Base-by-base conservation (phyloP, 2,888 invertebrate species). In the Agrochola macilenta region DNA sequence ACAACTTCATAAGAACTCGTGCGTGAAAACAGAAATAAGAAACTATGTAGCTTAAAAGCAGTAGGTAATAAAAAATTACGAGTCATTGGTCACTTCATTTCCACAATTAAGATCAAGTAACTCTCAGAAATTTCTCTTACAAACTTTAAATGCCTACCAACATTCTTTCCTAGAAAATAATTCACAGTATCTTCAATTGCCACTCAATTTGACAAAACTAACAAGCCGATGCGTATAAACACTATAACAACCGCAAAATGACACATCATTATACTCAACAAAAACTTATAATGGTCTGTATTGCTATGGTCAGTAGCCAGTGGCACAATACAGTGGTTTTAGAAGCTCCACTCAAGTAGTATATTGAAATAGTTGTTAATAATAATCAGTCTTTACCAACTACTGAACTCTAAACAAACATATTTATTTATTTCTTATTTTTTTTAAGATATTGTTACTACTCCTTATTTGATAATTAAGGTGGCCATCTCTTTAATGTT, bases 161-260 rank as follows among this genome's bases (percentile, higher is more conserved):
- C 8, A 60, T 43, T 58, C 0, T 26, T 78, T 66, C 5, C 30
- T 35, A 58, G 20, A 49, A 35, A 63, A 69, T 23, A 72, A 73
- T 66, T 43, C 66, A 17, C 35, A 57, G 46, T 3, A 52, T 71
- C 69, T 68, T 58, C 63, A 72, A 72, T 72, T 12, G 63, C 69
- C 60, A 66, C 72, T 77, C 63, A 65, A 72, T 69, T 75, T 30
- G 61, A 73, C 14, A 77, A 69, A 65, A 63, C 84, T 66, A 78
- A 83, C 65, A 83, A 78, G 30, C 58, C 54, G 11, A 74, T 74
- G 74, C 65, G 43, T 63, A 63, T 54, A 78, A 72, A 82, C 39
- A 74, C 71, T 64, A 35, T 81, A 82, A 86, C 39, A 35, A 84
- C 80, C 84, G 75, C 73, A 76, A 85, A 85, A 87, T 86, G 77